Percentiles rank a stretch among this genome's conserved stretches.
phyloP scores from a whole-genome alignment of 2,113 vertebrate genomes.

The Macquaria ambigua region DNA sequence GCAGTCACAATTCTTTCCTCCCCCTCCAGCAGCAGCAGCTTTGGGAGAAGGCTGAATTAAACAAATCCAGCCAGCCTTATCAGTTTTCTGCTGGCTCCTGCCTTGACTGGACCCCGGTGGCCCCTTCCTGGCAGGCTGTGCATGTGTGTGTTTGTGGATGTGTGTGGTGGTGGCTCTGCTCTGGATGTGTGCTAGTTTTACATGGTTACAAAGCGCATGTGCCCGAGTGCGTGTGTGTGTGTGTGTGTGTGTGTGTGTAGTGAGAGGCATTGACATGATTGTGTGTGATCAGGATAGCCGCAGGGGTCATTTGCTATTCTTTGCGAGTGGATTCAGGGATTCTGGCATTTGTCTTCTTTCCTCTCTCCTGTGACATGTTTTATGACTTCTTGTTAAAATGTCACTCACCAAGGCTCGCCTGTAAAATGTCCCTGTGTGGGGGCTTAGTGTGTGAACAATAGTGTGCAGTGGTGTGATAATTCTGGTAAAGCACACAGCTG shows the following conservation, averaged over 20 bases:
- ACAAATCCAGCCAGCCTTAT: conserved; percentile 71
- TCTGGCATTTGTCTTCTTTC: conserved; percentile 63
- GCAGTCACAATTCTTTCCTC: conserved; percentile 20
- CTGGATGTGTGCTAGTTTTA: conserved; percentile 27
- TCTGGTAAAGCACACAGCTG: conserved; percentile 50
- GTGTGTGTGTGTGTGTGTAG: conserved; percentile 6
- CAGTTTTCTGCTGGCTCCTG: conserved; percentile 52
- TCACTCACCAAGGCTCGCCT: conserved; percentile 63
- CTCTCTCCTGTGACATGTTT: conserved; percentile 66
- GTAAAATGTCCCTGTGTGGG: conserved; percentile 52
- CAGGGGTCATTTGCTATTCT: conserved; percentile 57
- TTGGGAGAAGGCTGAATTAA: conserved; percentile 49
- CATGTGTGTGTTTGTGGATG: not conserved
- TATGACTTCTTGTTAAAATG: conserved; percentile 78
- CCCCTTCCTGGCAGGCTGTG: conserved; percentile 44
- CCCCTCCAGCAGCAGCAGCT: conserved; percentile 42
- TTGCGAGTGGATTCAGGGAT: conserved; percentile 60
- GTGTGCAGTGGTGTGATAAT: conserved; percentile 63
- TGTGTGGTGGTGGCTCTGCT: conserved; percentile 10
- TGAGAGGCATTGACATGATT: conserved; percentile 72
- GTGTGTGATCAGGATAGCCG: conserved; percentile 69
- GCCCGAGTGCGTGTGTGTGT: conserved; percentile 17
- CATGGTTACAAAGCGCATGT: conserved; percentile 38
- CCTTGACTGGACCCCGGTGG: conserved; percentile 60
- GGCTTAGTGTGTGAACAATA: conserved; percentile 63